These are phyloP conservation scores for Eretmochelys imbricata DNA, from an alignment of 2,113 vertebrate genomes.

Conservation along the genomic window DNA sequence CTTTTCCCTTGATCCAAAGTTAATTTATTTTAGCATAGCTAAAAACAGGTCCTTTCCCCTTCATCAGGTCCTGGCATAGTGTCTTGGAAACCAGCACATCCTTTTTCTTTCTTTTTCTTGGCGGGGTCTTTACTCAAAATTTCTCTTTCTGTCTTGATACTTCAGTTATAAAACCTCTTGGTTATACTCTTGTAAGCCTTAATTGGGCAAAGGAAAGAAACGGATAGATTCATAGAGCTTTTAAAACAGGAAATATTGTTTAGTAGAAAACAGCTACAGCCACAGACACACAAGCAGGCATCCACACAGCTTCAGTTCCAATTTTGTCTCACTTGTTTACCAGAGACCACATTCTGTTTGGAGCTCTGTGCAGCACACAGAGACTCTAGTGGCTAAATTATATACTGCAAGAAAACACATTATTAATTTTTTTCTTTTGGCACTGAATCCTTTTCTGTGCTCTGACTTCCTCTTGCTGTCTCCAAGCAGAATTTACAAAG, in stretches of 20 bases:
- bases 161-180: not conserved
- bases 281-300: not conserved
- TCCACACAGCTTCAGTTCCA: not conserved
- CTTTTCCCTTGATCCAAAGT: not conserved
- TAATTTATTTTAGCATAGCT: not conserved
- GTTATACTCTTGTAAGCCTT: not conserved
- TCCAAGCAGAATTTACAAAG: not conserved
- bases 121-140: not conserved
- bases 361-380: accelerated
- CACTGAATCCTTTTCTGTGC: not conserved
- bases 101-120: not conserved
- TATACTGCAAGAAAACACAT: accelerated
- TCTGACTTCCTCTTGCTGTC: not conserved
- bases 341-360: accelerated
- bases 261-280: not conserved
- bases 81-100: not conserved
- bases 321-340: accelerated
- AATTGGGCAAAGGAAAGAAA: not conserved
- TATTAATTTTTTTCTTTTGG: accelerated
- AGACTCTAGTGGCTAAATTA: not conserved
- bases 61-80: not conserved
- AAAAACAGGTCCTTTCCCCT: not conserved
- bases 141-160: not conserved
- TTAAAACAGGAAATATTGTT: accelerated
- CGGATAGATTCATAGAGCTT: accelerated